Percentiles rank a stretch among this genome's conserved stretches.
Evolutionary conservation across 2,797 vertebrate genomes (phyloP).

Genomic region (Eulemur albifrons): DNA sequence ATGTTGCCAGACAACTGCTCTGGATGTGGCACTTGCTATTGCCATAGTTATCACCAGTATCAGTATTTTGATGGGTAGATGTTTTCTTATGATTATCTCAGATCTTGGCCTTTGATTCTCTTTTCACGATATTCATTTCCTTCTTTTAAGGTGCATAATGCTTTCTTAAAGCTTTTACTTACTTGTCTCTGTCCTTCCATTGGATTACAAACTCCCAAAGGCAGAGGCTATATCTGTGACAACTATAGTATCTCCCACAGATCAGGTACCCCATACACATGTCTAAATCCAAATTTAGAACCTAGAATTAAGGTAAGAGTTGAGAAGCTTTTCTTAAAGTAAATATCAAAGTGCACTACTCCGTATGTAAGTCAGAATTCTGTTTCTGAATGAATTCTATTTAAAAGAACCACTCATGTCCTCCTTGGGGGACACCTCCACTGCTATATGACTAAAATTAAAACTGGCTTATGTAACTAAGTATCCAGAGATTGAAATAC

Average conservation of each 20-base stretch:
- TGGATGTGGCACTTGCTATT: too few relatives aligned
- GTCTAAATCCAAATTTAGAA: background rate
- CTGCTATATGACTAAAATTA: background rate
- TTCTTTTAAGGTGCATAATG: background rate
- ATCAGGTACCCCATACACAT: background rate
- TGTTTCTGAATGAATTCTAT: background rate
- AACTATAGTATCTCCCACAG: background rate
- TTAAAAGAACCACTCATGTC: background rate
- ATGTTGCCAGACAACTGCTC: background rate
- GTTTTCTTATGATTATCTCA: background rate
- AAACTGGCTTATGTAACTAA: background rate
- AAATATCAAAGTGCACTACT: background rate
- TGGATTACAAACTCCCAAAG: background rate
- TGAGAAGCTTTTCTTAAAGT: constrained; percentile 3
- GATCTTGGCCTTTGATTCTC: background rate
- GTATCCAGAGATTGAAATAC: background rate
- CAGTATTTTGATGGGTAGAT: background rate
- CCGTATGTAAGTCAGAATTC: background rate
- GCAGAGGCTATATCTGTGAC: background rate
- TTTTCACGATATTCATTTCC: background rate
- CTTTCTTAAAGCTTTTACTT: background rate
- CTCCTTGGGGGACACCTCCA: background rate
- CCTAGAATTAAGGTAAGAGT: background rate
- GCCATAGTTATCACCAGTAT: background rate
- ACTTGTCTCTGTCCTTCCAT: background rate